Percentiles rank a stretch among this genome's conserved stretches.
Evolutionary conservation across 1,140 invertebrate genomes (phyloP).

Genomic region (Drosophila tani): DNA sequence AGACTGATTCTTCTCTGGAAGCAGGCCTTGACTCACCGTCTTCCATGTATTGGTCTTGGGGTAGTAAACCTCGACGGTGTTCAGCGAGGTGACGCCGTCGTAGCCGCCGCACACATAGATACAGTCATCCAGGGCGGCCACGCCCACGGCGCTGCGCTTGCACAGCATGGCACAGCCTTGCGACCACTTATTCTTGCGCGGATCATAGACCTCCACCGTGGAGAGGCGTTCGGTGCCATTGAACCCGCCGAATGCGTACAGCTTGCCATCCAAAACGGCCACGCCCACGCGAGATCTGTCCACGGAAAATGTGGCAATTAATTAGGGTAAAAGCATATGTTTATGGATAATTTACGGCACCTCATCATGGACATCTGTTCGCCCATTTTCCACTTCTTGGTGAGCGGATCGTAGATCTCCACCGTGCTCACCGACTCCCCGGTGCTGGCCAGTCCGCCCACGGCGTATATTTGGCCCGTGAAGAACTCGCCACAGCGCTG

Average conservation of each 20-base stretch:
- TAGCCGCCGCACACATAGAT: constrained; percentile 96
- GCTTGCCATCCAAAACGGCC: constrained; percentile 90
- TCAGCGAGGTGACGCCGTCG: constrained; percentile 94
- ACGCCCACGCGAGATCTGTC: constrained; percentile 92
- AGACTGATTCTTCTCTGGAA: not conserved
- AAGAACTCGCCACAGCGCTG: constrained; percentile 91
- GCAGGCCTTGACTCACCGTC: constrained; percentile 81
- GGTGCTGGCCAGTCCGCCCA: constrained; percentile 94
- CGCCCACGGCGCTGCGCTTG: constrained; percentile 93
- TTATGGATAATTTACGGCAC: constrained; percentile 8
- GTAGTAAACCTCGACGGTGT: constrained; percentile 94
- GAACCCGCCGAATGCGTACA: constrained; percentile 92
- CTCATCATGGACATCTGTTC: constrained; percentile 94
- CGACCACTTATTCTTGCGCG: constrained; percentile 90
- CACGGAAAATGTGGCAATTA: not conserved
- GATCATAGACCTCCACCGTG: constrained; percentile 96
- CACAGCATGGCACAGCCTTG: constrained; percentile 93
- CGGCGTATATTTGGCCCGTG: constrained; percentile 94
- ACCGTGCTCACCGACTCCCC: constrained; percentile 95
- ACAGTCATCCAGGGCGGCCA: constrained; percentile 91
- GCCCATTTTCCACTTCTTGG: constrained; percentile 90
- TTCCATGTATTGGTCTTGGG: constrained; percentile 91
- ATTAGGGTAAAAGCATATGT: not conserved
- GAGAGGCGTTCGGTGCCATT: constrained; percentile 93
- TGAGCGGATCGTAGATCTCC: constrained; percentile 93